Evolutionary conservation across 1,140 invertebrate species (phyloP).

Genomic region (Euwallacea fornicatus): DNA sequence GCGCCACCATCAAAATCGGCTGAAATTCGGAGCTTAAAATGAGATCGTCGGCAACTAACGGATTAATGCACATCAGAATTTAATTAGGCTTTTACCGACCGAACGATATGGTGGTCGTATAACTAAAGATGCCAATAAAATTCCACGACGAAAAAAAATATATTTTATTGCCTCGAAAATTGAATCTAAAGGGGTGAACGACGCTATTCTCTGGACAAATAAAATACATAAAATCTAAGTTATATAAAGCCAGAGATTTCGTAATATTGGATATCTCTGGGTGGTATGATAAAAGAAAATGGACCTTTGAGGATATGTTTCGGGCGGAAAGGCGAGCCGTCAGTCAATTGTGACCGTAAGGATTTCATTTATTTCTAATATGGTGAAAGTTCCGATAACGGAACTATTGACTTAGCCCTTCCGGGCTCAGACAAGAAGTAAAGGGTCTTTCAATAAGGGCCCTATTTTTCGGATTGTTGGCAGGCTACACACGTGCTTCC

Average conservation of each 20-base stretch:
- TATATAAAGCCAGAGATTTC: conserved; percentile 16
- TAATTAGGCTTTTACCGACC: too few relatives aligned
- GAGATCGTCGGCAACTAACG: too few relatives aligned
- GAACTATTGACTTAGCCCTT: conserved; percentile 43
- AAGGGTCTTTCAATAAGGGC: conserved; percentile 38
- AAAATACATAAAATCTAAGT: conserved; percentile 20
- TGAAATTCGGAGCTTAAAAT: too few relatives aligned
- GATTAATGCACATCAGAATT: too few relatives aligned
- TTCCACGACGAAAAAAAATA: conserved; percentile 1
- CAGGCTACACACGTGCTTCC: not conserved
- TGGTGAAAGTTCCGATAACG: conserved; percentile 43
- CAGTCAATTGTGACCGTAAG: conserved; percentile 41
- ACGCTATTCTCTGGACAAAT: conserved; percentile 8
- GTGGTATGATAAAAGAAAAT: conserved; percentile 24
- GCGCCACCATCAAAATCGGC: too few relatives aligned
- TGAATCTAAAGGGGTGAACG: conserved; percentile 16
- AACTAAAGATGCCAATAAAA: not conserved
- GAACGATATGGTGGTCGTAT: too few relatives aligned
- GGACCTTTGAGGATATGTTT: conserved; percentile 34
- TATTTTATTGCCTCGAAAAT: conserved; percentile 18
- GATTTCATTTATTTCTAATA: conserved; percentile 44
- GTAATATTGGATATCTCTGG: conserved; percentile 26
- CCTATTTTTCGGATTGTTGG: conserved; percentile 34
- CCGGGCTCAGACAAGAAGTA: conserved; percentile 29
- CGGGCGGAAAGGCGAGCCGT: conserved; percentile 35